Evolutionary conservation across 2,113 vertebrate genomes (phyloP).

Genomic region (Notarius quadriscutis): DNA sequence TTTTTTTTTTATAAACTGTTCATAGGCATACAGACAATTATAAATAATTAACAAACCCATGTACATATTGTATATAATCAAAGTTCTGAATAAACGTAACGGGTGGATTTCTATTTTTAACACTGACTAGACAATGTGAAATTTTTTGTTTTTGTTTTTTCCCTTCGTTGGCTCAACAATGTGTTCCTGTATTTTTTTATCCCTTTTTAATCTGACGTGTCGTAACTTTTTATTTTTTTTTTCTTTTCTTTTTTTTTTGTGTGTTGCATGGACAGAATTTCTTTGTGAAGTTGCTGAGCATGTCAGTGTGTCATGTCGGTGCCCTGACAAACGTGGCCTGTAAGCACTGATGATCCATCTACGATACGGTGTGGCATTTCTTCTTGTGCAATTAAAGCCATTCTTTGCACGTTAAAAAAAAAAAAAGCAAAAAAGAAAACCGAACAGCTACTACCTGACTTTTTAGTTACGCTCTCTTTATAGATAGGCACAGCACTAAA

Average conservation of each 20-base stretch:
- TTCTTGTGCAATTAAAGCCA: conserved; percentile 26
- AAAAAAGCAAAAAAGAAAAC: not conserved
- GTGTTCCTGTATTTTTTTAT: conserved; percentile 50
- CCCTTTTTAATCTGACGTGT: conserved; percentile 66
- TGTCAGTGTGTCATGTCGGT: conserved; percentile 55
- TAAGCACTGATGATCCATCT: conserved; percentile 54
- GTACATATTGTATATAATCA: conserved; percentile 82
- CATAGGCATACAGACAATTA: conserved; percentile 74
- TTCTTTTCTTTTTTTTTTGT: conserved; percentile 51
- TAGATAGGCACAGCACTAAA: not conserved
- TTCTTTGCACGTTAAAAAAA: conserved; percentile 24
- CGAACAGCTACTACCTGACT: conserved; percentile 22
- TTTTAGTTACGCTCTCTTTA: not conserved
- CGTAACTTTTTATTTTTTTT: conserved; percentile 55
- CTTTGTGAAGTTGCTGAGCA: conserved; percentile 70
- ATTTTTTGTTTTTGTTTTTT: conserved; percentile 45
- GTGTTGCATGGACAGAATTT: conserved; percentile 79
- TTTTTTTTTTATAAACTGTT: conserved; percentile 65
- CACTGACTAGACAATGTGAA: conserved; percentile 84
- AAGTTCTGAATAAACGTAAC: conserved; percentile 78
- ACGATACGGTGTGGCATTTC: not conserved
- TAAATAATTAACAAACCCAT: conserved; percentile 68
- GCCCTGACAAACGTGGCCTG: conserved; percentile 52
- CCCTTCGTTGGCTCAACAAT: conserved; percentile 66
- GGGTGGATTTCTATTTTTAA: conserved; percentile 84